Percentiles rank a stretch among this genome's conserved stretches.
Evolutionary conservation across 2,797 vertebrate genomes (phyloP).

Genomic region (Molothrus aeneus): DNA sequence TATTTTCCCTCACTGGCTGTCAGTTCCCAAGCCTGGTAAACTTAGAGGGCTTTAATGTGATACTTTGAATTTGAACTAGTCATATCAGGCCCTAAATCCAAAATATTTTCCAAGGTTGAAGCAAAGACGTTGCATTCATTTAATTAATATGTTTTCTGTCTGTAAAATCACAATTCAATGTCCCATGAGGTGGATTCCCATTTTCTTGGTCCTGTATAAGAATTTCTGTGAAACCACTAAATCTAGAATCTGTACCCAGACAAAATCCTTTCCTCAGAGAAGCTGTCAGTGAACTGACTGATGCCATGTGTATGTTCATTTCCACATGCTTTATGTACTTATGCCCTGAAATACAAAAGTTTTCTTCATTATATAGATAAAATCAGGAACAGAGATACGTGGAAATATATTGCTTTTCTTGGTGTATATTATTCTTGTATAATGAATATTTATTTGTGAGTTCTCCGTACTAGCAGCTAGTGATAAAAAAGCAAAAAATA

Average conservation of each 20-base stretch:
- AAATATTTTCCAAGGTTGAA: neutral
- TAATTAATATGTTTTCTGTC: neutral
- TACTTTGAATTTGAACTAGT: neutral
- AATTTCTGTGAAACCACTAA: neutral
- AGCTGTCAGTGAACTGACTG: neutral
- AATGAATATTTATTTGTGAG: neutral
- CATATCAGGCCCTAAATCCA: neutral
- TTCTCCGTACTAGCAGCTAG: neutral
- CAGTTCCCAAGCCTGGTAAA: neutral
- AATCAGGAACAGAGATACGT: conserved; percentile 10
- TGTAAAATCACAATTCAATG: neutral
- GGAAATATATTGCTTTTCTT: conserved; percentile 30
- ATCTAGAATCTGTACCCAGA: neutral
- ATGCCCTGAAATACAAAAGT: neutral
- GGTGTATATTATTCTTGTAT: neutral
- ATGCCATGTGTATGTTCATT: neutral
- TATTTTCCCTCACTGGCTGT: neutral
- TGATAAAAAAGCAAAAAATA: neutral
- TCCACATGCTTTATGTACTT: neutral
- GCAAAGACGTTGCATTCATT: neutral
- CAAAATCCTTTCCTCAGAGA: neutral
- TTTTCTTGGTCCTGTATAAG: neutral
- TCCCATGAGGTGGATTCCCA: neutral
- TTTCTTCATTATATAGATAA: conserved; percentile 41
- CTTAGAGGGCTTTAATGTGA: neutral